phyloP scores from a whole-genome alignment of 2,797 vertebrate species.

The Squalus acanthias region DNA sequence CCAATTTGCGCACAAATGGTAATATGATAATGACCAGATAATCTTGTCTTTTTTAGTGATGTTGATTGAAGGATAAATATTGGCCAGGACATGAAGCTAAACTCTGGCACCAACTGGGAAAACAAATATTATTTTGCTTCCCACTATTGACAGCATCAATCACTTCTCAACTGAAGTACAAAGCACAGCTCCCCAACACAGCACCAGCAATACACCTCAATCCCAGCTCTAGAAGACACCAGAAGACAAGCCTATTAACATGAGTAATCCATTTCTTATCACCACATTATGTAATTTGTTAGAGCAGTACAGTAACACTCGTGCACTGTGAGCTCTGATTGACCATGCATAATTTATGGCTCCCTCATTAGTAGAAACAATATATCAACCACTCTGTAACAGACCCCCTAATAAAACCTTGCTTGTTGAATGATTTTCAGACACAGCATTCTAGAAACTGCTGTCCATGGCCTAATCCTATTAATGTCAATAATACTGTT shows the following conservation, averaged over 20 bases:
- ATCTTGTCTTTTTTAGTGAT: not conserved
- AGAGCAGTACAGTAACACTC: too few species aligned
- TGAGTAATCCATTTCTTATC: not conserved
- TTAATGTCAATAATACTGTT: not conserved
- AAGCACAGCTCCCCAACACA: not conserved
- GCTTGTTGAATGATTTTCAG: constrained; percentile 3
- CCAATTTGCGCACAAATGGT: not conserved
- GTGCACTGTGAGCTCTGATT: not conserved
- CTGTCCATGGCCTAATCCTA: not conserved
- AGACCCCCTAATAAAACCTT: not conserved
- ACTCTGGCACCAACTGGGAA: not conserved
- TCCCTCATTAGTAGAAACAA: constrained; percentile 26
- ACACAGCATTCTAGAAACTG: not conserved
- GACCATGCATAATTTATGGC: constrained; percentile 5
- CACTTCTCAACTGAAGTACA: not conserved
- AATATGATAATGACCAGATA: not conserved
- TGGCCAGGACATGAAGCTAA: not conserved
- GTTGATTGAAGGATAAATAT: not conserved
- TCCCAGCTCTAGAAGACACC: too few species aligned
- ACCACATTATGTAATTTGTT: constrained; percentile 3
- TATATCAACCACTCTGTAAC: not conserved
- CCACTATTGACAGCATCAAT: not conserved
- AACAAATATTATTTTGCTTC: not conserved
- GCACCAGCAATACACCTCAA: not conserved
- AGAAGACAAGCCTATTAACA: not conserved